Evolutionary conservation across 1,140 invertebrate genomes (phyloP).

Genomic region (Drosophila willistoni): DNA sequence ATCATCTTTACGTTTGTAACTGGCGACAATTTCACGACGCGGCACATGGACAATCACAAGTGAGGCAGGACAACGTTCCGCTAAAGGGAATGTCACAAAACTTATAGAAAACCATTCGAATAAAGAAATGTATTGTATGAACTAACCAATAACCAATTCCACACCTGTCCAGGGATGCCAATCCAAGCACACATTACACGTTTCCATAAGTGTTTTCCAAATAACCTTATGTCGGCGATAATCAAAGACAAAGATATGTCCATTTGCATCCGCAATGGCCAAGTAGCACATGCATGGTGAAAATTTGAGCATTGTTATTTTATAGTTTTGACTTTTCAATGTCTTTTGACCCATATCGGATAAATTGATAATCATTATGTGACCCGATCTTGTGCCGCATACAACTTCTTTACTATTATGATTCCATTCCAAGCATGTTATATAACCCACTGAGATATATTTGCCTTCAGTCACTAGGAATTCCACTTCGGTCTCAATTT

Average conservation of each 20-base stretch:
- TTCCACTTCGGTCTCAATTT: conserved; percentile 39
- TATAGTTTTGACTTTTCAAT: conserved; percentile 48
- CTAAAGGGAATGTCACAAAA: conserved; percentile 20
- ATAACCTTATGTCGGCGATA: conserved; percentile 35
- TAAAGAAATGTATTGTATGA: not conserved
- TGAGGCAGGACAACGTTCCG: conserved; percentile 58
- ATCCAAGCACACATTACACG: conserved; percentile 52
- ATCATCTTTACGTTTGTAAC: conserved; percentile 63
- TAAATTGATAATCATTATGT: conserved; percentile 46
- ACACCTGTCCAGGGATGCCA: conserved; percentile 79
- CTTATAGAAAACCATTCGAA: not conserved
- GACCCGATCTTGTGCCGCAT: conserved; percentile 61
- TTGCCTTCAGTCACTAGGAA: conserved; percentile 59
- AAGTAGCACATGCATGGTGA: conserved; percentile 65
- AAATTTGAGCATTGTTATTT: conserved; percentile 58
- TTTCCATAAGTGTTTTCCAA: conserved; percentile 25
- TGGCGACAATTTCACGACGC: conserved; percentile 65
- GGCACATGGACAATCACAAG: conserved; percentile 69
- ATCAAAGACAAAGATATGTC: conserved; percentile 64
- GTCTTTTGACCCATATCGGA: conserved; percentile 27
- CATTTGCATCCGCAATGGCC: conserved; percentile 63
- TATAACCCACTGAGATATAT: conserved; percentile 28
- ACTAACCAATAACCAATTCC: conserved; percentile 72
- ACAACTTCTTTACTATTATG: conserved; percentile 48
- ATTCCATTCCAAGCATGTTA: conserved; percentile 72